phyloP scores from a whole-genome alignment of 2,888 invertebrate species.

The Parthenolecanium corni region DNA sequence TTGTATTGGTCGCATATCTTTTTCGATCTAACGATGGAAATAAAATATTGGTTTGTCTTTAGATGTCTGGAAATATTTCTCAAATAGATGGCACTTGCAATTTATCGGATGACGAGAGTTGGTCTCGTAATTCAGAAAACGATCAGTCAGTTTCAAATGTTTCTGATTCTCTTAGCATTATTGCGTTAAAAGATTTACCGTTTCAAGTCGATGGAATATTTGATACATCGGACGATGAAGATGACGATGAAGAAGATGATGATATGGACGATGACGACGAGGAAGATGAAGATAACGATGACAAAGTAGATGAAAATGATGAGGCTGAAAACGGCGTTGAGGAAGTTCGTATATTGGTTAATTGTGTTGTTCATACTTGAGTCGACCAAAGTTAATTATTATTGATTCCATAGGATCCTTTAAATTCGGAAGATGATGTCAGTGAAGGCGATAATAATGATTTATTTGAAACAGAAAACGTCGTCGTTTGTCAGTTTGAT shows the following conservation, averaged over 20 bases:
- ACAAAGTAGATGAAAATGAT: slow-evolving; percentile 39
- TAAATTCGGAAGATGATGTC: slow-evolving; percentile 94
- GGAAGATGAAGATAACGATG: slow-evolving; percentile 51
- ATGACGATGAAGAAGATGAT: slow-evolving; percentile 44
- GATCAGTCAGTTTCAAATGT: neutral
- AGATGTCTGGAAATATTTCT: slow-evolving; percentile 37
- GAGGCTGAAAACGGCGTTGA: slow-evolving; percentile 40
- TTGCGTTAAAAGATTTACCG: neutral
- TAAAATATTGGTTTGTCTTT: neutral
- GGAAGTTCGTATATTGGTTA: slow-evolving; percentile 35
- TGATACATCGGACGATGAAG: slow-evolving; percentile 44
- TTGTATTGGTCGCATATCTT: too few species aligned
- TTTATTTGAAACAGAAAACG: slow-evolving; percentile 97
- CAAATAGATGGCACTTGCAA: slow-evolving; percentile 56
- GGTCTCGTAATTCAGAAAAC: neutral
- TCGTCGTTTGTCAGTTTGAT: slow-evolving; percentile 99
- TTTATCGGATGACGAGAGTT: slow-evolving; percentile 41
- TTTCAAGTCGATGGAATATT: slow-evolving; percentile 32
- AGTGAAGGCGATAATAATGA: slow-evolving; percentile 91
- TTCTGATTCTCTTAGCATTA: slow-evolving; percentile 4
- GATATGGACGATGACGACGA: slow-evolving; percentile 71
- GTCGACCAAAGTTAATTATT: neutral
- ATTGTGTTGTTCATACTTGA: neutral
- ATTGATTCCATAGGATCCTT: slow-evolving; percentile 56
- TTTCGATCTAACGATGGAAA: too few species aligned